Percentiles rank a stretch among this genome's conserved stretches.
phyloP scores from a whole-genome alignment of 1,140 invertebrate species.

The Zaprionus vittiger region DNA sequence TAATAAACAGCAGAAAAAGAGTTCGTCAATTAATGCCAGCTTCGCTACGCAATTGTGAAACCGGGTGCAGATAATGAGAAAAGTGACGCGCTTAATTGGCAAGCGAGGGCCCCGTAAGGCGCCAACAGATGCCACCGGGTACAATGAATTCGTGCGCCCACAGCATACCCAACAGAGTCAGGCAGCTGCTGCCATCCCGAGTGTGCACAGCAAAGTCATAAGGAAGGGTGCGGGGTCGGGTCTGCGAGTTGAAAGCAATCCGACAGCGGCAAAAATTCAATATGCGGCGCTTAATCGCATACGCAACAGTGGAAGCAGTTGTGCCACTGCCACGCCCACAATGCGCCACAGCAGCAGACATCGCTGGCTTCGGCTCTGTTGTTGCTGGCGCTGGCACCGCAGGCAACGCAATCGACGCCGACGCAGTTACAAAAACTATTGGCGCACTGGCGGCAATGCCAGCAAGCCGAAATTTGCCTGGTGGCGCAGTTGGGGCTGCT shows the following conservation, averaged over 20 bases:
- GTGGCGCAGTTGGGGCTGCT: conserved; percentile 35
- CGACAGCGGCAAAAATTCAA: conserved; percentile 66
- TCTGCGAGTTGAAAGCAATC: conserved; percentile 27
- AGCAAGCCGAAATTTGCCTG: conserved; percentile 14
- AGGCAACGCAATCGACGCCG: conserved; percentile 38
- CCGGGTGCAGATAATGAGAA: conserved; percentile 56
- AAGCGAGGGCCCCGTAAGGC: conserved; percentile 41
- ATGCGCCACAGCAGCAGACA: conserved; percentile 12
- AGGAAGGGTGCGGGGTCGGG: conserved; percentile 20
- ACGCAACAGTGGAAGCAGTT: conserved; percentile 54
- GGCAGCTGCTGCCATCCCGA: conserved; percentile 26
- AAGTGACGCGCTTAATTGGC: conserved; percentile 75
- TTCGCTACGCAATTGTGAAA: conserved; percentile 59
- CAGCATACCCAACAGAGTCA: neutral
- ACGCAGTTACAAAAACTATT: conserved; percentile 55
- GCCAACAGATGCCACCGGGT: conserved; percentile 52
- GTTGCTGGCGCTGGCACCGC: conserved; percentile 29
- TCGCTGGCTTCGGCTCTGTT: conserved; percentile 45
- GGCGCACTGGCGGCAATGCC: conserved; percentile 18
- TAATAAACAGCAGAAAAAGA: conserved; percentile 2
- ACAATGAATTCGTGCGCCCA: conserved; percentile 56
- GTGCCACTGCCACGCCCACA: conserved; percentile 20
- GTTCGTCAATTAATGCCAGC: conserved; percentile 62
- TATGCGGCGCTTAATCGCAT: conserved; percentile 77
- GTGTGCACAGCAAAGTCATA: conserved; percentile 57